Base-by-base conservation (phyloP, 2,888 invertebrate species). In the Microctonus hyperodae region DNA sequence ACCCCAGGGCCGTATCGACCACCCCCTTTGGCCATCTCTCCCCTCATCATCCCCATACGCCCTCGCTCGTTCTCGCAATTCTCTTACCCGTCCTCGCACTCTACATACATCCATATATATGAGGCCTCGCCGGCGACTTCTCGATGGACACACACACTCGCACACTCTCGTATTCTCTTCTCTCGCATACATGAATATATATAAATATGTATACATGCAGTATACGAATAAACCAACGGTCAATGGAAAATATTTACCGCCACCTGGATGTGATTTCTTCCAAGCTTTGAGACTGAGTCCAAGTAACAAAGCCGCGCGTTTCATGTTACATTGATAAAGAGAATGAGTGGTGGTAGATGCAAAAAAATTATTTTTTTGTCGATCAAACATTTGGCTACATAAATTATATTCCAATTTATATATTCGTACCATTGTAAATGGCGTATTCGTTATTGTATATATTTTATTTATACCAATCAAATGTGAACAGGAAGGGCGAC, bases 1-100 rank as follows among this genome's bases (percentile, higher is more conserved):
- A 79, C 78, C 78, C 79, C 77, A 77, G 78, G 77, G 76, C 77
- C 79, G 78, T 81, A 81, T 81, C 81, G 81, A 81, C 81, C 80
- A 79, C 76, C 79, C 76, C 74, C 76, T 44, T 73, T 74, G 70
- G 63, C 70, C 64, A 53, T 40, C 70, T 59, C 51, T 16, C 40
- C 48, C 56, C 51, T 23, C 51, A 13, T 28, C 33, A 20, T 6
- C 56, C 56, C 56, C 31, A 31, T 22, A 11, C 55, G 28, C n/a
- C 31, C 55, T 13, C 31, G 28, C 55, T 59, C 51, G 28, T 56
- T 56, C 61, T 53, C 62, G 51, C 62, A 53, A 35, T 44, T 59
- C 44, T 44, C 59, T 59, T 20, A 20, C 11, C 37, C 58, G 20
- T 58, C 25, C 37, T 56, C 28, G 28, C 20, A 28, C 20, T 37